phyloP scores from a whole-genome alignment of 2,113 vertebrate species.

The Microcebus griseorufus region DNA sequence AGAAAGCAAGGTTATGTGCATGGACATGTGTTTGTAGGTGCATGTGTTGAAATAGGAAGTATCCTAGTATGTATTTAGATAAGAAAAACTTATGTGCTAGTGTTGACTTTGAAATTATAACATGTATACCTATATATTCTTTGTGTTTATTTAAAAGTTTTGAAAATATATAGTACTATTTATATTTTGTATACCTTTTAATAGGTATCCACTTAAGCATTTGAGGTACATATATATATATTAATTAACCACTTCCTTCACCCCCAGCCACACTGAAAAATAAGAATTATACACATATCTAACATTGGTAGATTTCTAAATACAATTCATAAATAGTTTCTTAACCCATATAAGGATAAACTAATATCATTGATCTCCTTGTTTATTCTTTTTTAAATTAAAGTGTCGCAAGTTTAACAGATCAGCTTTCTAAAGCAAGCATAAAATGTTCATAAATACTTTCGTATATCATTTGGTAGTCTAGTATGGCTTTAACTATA shows the following conservation, averaged over 20 bases:
- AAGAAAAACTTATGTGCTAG: slow-evolving; percentile 84
- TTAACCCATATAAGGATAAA: slow-evolving; percentile 72
- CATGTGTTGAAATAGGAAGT: slow-evolving; percentile 85
- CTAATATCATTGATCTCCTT: slow-evolving; percentile 68
- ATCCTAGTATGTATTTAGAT: slow-evolving; percentile 85
- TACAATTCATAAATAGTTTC: slow-evolving; percentile 64
- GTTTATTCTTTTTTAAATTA: slow-evolving; percentile 76
- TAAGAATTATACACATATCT: slow-evolving; percentile 76
- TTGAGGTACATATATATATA: slow-evolving; percentile 76
- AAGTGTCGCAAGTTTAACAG: slow-evolving; percentile 77
- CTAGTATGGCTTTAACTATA: slow-evolving; percentile 13
- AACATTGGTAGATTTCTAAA: slow-evolving; percentile 76
- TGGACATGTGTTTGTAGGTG: slow-evolving; percentile 85
- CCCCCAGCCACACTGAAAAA: slow-evolving; percentile 75
- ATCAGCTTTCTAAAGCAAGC: slow-evolving; percentile 74
- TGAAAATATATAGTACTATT: slow-evolving; percentile 85
- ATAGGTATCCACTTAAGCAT: slow-evolving; percentile 81
- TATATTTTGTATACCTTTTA: slow-evolving; percentile 89
- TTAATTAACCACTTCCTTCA: slow-evolving; percentile 78
- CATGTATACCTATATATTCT: slow-evolving; percentile 82
- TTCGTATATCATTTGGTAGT: slow-evolving; percentile 52
- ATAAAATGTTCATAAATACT: slow-evolving; percentile 39
- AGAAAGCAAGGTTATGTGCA: slow-evolving; percentile 87
- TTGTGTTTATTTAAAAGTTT: slow-evolving; percentile 85
- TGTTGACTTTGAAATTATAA: slow-evolving; percentile 86